Conservation (phyloP, 2,113 vertebrate genomes). For the Xiphophorus hellerii region DNA sequence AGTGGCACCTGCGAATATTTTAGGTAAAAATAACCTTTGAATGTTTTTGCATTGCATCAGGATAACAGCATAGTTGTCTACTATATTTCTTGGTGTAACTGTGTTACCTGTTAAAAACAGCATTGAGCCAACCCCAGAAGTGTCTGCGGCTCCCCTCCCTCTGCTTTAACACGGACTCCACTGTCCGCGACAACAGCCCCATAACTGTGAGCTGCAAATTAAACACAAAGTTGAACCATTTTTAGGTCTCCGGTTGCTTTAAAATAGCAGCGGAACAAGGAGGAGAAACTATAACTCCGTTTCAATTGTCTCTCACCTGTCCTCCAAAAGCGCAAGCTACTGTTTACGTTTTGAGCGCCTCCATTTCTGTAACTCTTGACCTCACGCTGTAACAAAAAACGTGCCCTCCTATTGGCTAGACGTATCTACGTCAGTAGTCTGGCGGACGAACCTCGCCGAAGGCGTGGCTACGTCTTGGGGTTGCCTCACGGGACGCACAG, state of each 20-base stretch:
- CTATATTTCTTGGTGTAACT: not conserved
- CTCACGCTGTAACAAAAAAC: not conserved
- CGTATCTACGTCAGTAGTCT: not conserved
- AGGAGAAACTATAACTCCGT: not conserved
- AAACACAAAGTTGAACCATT: not conserved
- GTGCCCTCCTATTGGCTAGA: conserved; percentile 60
- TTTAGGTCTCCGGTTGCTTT: no score
- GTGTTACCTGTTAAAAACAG: conserved; percentile 93
- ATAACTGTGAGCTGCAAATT: conserved; percentile 60
- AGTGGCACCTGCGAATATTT: not conserved
- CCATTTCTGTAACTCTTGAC: conserved; percentile 43
- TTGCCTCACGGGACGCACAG: no score
- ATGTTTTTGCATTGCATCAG: not conserved
- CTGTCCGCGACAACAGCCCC: conserved; percentile 73
- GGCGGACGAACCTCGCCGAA: no score
- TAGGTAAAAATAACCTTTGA: not conserved
- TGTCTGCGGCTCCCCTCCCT: conserved; percentile 65
- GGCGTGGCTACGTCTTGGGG: not conserved
- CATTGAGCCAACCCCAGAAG: conserved; percentile 97
- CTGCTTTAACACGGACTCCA: conserved; percentile 35
- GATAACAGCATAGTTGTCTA: not conserved
- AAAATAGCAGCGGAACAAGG: not conserved
- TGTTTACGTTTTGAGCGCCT: conserved; percentile 48
- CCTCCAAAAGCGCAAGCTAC: conserved; percentile 2
- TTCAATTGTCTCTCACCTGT: conserved; percentile 30